These are phyloP conservation scores for Harpagoxenus sublaevis DNA, from an alignment of 2,888 invertebrate genomes.

Conservation along the genomic window DNA sequence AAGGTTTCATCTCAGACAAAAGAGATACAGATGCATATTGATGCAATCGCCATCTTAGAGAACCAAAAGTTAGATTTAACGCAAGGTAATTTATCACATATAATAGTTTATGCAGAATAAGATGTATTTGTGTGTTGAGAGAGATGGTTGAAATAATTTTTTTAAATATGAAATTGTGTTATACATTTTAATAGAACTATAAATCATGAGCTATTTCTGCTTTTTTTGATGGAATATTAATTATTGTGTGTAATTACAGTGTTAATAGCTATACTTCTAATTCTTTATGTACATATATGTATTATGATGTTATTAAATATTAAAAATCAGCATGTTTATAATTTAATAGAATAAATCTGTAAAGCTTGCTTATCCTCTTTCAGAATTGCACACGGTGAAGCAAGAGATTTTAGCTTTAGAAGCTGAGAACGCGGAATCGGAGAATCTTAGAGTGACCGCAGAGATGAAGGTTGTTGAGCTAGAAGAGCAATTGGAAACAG, in stretches of 20 bases:
- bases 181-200: constrained; percentile 5
- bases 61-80: constrained; percentile 90
- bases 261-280: constrained; percentile 18
- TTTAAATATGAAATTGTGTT: constrained; percentile 20
- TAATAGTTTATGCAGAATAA: constrained; percentile 17
- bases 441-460: constrained; percentile 91
- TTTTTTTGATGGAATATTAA: background rate
- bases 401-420: constrained; percentile 89
- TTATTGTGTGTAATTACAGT: background rate
- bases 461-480: constrained; percentile 93
- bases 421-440: constrained; percentile 89
- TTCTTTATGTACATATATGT: background rate
- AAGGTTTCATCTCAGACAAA: constrained; percentile 82
- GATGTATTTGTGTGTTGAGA: background rate
- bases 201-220: background rate
- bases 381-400: constrained; percentile 87
- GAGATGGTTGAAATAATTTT: background rate
- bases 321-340: constrained; percentile 16
- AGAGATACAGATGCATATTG: constrained; percentile 87
- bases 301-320: constrained; percentile 15
- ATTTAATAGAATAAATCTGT: background rate
- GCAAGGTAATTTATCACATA: constrained; percentile 87
- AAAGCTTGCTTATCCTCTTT: constrained; percentile 38
- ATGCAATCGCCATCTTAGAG: constrained; percentile 89
- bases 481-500: constrained; percentile 91